These are phyloP conservation scores for Byasa hedistus DNA, from an alignment of 2,888 invertebrate species.

Conservation along the genomic window DNA sequence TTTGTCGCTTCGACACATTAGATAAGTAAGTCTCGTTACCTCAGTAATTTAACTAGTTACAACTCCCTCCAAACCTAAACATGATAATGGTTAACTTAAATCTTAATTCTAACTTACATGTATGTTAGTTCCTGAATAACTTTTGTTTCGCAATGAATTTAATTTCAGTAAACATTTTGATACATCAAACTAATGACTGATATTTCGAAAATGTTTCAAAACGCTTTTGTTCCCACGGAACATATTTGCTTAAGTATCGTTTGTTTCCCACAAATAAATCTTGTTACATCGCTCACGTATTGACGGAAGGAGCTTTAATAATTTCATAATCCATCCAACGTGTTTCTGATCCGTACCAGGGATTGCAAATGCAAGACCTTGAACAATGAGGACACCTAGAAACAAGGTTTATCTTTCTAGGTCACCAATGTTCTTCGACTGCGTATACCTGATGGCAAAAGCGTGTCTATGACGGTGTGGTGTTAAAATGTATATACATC, in stretches of 20 bases:
- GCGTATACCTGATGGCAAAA: neutral
- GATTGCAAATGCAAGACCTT: constrained; percentile 27
- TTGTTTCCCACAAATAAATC: constrained; percentile 25
- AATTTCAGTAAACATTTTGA: neutral
- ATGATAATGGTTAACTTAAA: too few relatives aligned
- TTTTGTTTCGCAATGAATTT: neutral
- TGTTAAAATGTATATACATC: too few relatives aligned
- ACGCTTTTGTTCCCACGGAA: constrained; percentile 18
- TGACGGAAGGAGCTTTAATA: constrained; percentile 24
- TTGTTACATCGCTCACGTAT: constrained; percentile 27
- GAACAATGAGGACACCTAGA: constrained; percentile 16
- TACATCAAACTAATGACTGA: neutral
- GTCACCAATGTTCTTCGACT: neutral
- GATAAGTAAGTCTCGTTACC: too few relatives aligned
- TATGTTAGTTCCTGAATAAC: too few relatives aligned
- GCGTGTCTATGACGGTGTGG: too few relatives aligned
- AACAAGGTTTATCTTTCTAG: constrained; percentile 4
- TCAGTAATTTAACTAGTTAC: too few relatives aligned
- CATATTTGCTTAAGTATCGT: neutral
- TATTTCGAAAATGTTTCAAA: constrained; percentile 10
- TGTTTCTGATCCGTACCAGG: constrained; percentile 19
- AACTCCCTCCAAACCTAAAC: too few relatives aligned
- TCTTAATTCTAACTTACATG: too few relatives aligned
- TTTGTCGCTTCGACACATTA: too few relatives aligned
- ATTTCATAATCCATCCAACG: constrained; percentile 18